Evolutionary conservation across 2,113 vertebrate genomes (phyloP), one percentile per base, ranked within the genome.

Genomic region (Gallinago jamesoni): DNA sequence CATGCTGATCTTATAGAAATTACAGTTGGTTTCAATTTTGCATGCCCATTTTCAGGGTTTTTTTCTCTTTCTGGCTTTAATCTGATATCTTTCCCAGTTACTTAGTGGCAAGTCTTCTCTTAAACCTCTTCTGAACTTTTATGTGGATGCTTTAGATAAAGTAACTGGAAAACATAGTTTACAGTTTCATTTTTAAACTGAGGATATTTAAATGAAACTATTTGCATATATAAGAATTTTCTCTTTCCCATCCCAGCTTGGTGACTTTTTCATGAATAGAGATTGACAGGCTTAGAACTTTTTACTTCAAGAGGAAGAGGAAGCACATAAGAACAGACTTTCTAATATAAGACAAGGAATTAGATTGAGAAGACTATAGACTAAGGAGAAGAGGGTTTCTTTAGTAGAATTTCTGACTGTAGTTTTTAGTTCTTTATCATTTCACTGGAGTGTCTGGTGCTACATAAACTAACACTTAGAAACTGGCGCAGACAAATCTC

Each of bases 1-100:
- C 87, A 96, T 82, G 70, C 82, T 97, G 89, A 91, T 95, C 97
- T 96, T 82, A 94, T 84, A 90, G 93, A 87, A 97, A 97, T 91
- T 92, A 92, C 17, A 96, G 59, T 96, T 83, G 89, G 79, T 97
- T 97, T 95, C 64, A 69, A 89, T 97, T 96, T 86, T 66, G 80
- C 89, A 93, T 89, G 78, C 94, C 57, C 82, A 82, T 81, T 95
- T 90, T 81, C 63, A 72, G 37, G 19, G 56, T 90, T 59, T 79
- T 67, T 64, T 23, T 6, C 31, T 77, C 69, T 90, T 96, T 28
- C 59, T 95, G 70, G 35, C 64, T 96, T 90, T 89, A 79, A 92
- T 93, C 88, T 90, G 45, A 96, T 81, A 94, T 84, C n/a, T 90
- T 96, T 83, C 91, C 74, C 45, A 68, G 86, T 91, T 97, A 92